Evolutionary conservation across 2,113 vertebrate genomes (phyloP), one percentile per base, ranked within the genome.

Genomic region (Xyliphius kryptos): DNA sequence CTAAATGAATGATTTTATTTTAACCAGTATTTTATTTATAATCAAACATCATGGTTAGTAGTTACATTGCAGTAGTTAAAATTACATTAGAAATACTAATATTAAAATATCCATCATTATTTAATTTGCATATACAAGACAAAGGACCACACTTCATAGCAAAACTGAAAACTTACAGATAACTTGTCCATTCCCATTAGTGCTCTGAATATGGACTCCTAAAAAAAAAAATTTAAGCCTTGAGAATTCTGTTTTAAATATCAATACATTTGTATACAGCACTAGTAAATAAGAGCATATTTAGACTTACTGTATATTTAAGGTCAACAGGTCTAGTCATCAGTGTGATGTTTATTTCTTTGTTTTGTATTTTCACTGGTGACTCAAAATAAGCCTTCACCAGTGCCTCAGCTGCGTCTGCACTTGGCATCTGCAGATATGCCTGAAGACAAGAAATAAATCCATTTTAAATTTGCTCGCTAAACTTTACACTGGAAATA

Each of bases 331-430:
- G 75, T 56, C 85, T 80, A 32, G 80, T 75, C 61, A 76, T 80
- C 76, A 86, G 22, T 58, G 37, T 55, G 57, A 92, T 79, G 14
- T 62, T 75, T 26, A 92, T 81, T 68, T 86, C 80, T 22, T 81
- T 86, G 49, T 85, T 87, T 63, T 85, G 78, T 56, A 90, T 60
- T 9, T 80, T 86, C 62, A 85, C 81, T 1, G 89, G 86, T 16
- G 87, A 88, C 66, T 84, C 85, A 41, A 72, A 80, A 66, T 86
- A 89, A 61, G 88, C 87, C n/a, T 89, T 88, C 10, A 92, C 75
- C 87, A 92, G 86, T 50, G 88, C 86, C 2, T 89, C 85, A 3
- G 83, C 86, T 22, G 87, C 80, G n/a, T n/a, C n/a, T n/a, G n/a
- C n/a, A n/a, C n/a, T n/a, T n/a, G n/a, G n/a, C n/a, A n/a, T n/a